phyloP scores from a whole-genome alignment of 2,797 vertebrate species.

The Smutsia gigantea region DNA sequence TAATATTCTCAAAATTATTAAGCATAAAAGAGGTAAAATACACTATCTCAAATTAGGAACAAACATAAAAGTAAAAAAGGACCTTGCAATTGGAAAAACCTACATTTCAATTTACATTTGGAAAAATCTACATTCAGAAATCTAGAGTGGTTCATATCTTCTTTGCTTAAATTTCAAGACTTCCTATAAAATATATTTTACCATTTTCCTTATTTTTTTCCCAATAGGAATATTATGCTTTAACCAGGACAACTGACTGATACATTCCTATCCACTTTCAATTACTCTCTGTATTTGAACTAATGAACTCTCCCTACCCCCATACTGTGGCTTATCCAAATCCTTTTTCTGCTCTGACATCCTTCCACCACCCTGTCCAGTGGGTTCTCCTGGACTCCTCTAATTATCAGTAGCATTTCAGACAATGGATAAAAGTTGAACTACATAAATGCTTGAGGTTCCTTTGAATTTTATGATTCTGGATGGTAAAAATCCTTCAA shows the following conservation, averaged over 20 bases:
- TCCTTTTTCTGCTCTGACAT: neutral
- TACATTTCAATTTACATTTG: too few relatives aligned
- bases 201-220: neutral
- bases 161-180: slow-evolving; percentile 1
- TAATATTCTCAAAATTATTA: neutral
- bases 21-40: neutral
- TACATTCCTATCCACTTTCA: neutral
- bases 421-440: neutral
- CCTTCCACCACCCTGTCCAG: neutral
- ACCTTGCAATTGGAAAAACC: neutral
- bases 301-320: neutral
- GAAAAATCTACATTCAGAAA: neutral
- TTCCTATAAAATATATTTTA: neutral
- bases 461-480: slow-evolving; percentile 37
- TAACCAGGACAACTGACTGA: neutral
- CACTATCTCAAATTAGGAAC: neutral
- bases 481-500: neutral
- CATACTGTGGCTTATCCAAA: neutral
- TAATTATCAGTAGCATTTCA: neutral
- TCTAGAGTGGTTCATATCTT: neutral
- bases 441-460: neutral
- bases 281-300: neutral
- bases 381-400: neutral
- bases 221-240: neutral
- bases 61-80: neutral